phyloP scores from a whole-genome alignment of 2,113 vertebrate genomes.

The Tyrannus savana region DNA sequence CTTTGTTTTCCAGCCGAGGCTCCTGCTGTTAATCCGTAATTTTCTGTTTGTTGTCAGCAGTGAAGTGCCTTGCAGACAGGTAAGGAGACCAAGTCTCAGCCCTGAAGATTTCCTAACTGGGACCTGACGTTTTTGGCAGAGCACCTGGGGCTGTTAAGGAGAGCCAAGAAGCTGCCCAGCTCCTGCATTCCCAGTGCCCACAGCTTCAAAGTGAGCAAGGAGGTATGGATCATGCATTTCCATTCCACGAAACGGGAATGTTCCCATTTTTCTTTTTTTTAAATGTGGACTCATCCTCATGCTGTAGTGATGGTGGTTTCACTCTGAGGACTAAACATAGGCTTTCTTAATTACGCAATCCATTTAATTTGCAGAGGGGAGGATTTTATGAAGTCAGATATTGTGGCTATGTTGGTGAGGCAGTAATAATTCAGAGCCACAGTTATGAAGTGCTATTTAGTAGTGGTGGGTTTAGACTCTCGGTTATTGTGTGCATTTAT shows the following conservation, averaged over 20 bases:
- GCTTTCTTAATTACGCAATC: constrained; percentile 15
- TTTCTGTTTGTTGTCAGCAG: not conserved
- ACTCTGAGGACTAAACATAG: not conserved
- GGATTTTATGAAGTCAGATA: not conserved
- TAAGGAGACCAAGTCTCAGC: not conserved
- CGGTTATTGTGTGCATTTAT: not conserved
- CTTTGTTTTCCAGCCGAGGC: not conserved
- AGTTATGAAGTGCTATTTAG: constrained; percentile 4
- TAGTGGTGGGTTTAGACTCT: not conserved
- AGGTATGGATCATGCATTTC: not conserved
- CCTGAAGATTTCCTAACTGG: not conserved
- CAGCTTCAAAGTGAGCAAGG: not conserved
- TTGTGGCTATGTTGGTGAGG: not conserved
- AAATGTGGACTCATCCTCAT: not conserved
- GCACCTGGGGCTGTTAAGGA: not conserved
- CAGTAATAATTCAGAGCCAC: constrained; percentile 26
- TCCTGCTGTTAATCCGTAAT: not conserved
- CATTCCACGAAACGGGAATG: not conserved
- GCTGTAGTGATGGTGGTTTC: not conserved
- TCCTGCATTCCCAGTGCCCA: not conserved
- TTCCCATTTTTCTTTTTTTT: not conserved
- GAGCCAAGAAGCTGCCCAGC: not conserved
- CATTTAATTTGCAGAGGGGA: not conserved
- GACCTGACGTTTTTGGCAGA: not conserved
- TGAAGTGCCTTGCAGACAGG: not conserved